Evolutionary conservation across 2,888 invertebrate species (phyloP).

Genomic region (Ochropleura leucogaster): DNA sequence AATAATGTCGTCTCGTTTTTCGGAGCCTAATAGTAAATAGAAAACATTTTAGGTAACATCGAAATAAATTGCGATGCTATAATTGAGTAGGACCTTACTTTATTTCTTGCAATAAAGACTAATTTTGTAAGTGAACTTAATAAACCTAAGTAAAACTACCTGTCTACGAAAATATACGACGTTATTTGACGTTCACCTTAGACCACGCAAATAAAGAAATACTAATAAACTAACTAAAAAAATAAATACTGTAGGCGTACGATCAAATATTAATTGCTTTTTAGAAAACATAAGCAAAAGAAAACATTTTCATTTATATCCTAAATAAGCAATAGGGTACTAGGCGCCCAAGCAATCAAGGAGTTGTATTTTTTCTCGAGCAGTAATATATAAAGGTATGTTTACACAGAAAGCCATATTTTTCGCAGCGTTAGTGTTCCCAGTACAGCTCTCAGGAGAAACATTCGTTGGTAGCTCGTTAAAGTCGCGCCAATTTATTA

Average conservation of each 20-base stretch:
- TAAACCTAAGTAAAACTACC: conserved; percentile 23
- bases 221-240: background rate
- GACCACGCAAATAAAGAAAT: conserved; percentile 1
- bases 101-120: conserved; percentile 30
- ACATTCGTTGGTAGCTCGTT: conserved; percentile 75
- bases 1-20: conserved; percentile 26
- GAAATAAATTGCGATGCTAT: conserved; percentile 30
- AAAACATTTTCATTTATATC: conserved; percentile 37
- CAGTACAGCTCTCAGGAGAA: conserved; percentile 74
- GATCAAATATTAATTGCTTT: conserved; percentile 44
- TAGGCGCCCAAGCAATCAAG: conserved; percentile 46
- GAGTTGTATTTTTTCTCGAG: conserved; percentile 52
- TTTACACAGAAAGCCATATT: conserved; percentile 58
- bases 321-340: conserved; percentile 50
- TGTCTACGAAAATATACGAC: conserved; percentile 3
- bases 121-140: conserved; percentile 15
- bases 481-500: conserved; percentile 76
- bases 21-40: conserved; percentile 16
- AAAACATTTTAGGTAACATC: conserved; percentile 25
- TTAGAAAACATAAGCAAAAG: conserved; percentile 18
- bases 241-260: conserved; percentile 7
- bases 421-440: conserved; percentile 59
- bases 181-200: conserved; percentile 19
- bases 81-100: conserved; percentile 16
- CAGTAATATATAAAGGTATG: conserved; percentile 54